Conservation (phyloP, 2,797 vertebrate species). For the Alauda arvensis region DNA sequence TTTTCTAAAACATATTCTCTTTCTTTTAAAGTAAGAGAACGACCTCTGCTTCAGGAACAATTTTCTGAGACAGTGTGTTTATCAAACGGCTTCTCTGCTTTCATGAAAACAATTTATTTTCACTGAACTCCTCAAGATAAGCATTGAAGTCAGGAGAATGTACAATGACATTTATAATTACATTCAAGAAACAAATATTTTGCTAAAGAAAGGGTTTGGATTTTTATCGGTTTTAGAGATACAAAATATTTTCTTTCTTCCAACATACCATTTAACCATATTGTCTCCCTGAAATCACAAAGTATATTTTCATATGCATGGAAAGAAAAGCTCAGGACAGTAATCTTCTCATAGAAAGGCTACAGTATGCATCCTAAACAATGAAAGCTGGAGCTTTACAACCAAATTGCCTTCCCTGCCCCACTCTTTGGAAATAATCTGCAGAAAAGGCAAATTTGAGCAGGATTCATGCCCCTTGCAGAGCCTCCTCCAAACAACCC, state of each 20-base stretch:
- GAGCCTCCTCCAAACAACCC: background rate
- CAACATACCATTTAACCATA: background rate
- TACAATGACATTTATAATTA: slow-evolving; percentile 77
- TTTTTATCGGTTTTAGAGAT: slow-evolving; percentile 26
- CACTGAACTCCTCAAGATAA: slow-evolving; percentile 75
- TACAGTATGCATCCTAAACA: slow-evolving; percentile 35
- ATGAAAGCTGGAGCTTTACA: slow-evolving; percentile 17
- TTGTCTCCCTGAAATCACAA: slow-evolving; percentile 41
- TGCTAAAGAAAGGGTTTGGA: slow-evolving; percentile 44
- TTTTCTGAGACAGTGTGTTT: slow-evolving; percentile 75
- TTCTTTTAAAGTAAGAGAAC: slow-evolving; percentile 70
- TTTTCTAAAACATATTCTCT: slow-evolving; percentile 70
- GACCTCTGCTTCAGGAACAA: slow-evolving; percentile 76
- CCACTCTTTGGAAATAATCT: background rate
- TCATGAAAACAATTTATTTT: slow-evolving; percentile 81
- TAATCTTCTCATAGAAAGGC: slow-evolving; percentile 49
- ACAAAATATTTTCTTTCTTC: slow-evolving; percentile 29
- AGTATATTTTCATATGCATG: slow-evolving; percentile 31
- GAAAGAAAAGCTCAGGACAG: slow-evolving; percentile 7
- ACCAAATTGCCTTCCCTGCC: slow-evolving; percentile 9
- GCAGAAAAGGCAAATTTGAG: background rate
- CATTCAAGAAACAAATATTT: slow-evolving; percentile 72
- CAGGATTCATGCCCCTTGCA: background rate
- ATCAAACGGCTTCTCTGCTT: slow-evolving; percentile 75
- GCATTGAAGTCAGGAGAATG: slow-evolving; percentile 70